Percentiles rank a stretch among this genome's conserved stretches.
Conservation (phyloP, 2,113 vertebrate genomes). For the Syngnathus typhle region DNA sequence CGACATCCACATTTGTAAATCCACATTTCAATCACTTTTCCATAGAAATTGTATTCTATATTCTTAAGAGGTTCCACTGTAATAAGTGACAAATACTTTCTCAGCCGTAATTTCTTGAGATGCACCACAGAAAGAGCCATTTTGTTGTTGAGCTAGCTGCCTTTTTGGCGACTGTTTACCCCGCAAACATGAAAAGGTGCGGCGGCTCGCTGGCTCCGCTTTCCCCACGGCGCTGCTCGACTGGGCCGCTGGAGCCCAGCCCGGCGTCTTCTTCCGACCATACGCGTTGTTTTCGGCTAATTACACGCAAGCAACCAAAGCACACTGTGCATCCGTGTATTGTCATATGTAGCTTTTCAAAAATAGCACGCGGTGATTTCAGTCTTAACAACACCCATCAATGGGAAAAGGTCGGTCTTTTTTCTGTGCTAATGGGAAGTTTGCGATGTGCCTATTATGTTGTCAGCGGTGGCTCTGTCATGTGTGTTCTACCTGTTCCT, state of each 20-base stretch:
- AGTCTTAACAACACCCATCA: constrained; percentile 1
- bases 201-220: background rate
- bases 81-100: background rate
- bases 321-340: background rate
- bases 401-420: background rate
- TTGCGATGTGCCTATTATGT: constrained; percentile 38
- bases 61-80: background rate
- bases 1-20: too few relatives aligned
- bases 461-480: constrained; percentile 34
- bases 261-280: background rate
- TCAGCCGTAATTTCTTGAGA: background rate
- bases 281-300: constrained; percentile 4
- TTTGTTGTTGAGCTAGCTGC: background rate
- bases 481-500: constrained; percentile 42
- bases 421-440: background rate
- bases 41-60: background rate
- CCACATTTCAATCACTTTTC: background rate
- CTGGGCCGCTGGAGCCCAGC: constrained; percentile 4
- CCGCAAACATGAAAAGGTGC: background rate
- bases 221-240: background rate
- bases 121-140: background rate
- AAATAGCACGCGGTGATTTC: background rate
- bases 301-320: constrained; percentile 1
- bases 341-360: background rate
- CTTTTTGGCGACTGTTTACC: background rate